Percentiles rank a stretch among this genome's conserved stretches.
Evolutionary conservation across 2,113 vertebrate species (phyloP).

Genomic region (Carollia perspicillata): DNA sequence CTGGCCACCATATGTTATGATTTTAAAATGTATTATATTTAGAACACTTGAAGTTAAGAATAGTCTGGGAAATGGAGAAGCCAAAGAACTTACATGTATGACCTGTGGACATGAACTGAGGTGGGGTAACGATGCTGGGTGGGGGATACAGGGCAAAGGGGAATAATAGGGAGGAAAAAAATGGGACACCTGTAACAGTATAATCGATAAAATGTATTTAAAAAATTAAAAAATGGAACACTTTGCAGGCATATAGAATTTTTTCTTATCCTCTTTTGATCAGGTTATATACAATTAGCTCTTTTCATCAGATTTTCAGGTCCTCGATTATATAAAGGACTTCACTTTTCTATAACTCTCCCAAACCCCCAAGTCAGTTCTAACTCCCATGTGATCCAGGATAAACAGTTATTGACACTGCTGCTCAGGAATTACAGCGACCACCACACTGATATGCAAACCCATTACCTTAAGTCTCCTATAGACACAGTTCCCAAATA

Average conservation of each 20-base stretch:
- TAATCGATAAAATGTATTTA: too few species aligned
- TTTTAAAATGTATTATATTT: not conserved
- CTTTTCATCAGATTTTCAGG: not conserved
- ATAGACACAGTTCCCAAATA: not conserved
- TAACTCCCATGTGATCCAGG: not conserved
- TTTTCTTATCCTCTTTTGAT: not conserved
- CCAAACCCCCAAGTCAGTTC: not conserved
- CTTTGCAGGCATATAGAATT: not conserved
- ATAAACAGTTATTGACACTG: not conserved
- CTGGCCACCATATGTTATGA: not conserved
- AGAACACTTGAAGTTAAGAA: too few species aligned
- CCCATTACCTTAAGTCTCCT: not conserved
- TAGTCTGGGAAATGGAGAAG: too few species aligned
- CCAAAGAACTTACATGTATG: too few species aligned
- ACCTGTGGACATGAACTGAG: too few species aligned
- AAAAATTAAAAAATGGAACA: too few species aligned
- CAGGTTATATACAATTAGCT: not conserved
- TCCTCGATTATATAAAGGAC: not conserved
- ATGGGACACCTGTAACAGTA: too few species aligned
- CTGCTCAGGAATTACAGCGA: not conserved
- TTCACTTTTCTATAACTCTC: conserved; percentile 25
- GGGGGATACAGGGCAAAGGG: too few species aligned
- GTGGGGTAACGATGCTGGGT: too few species aligned
- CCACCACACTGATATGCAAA: not conserved
- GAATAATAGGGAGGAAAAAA: too few species aligned